Evolutionary conservation across 2,113 vertebrate species (phyloP).

Genomic region (Orycteropus afer): DNA sequence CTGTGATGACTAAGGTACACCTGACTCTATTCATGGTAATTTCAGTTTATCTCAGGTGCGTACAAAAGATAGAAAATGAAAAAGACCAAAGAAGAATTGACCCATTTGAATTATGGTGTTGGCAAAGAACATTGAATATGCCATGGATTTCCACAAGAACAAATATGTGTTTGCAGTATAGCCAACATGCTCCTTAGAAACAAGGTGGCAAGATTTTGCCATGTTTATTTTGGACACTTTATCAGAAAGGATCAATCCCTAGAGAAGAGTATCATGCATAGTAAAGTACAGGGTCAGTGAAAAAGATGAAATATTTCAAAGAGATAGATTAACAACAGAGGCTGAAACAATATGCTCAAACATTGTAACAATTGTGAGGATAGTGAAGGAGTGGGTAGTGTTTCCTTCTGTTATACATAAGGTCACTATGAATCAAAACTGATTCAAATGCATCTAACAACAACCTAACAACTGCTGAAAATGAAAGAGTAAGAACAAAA

Average conservation of each 20-base stretch:
- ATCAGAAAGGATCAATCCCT: background rate
- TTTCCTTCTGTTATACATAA: background rate
- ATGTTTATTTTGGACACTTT: background rate
- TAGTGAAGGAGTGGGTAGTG: background rate
- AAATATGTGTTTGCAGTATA: background rate
- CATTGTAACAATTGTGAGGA: background rate
- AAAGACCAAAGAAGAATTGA: background rate
- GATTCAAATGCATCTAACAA: background rate
- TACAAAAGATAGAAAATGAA: too few relatives aligned
- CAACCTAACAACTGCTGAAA: background rate
- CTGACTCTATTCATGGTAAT: too few relatives aligned
- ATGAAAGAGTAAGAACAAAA: background rate
- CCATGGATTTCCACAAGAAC: background rate
- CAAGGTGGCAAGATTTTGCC: background rate
- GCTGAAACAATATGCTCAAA: background rate
- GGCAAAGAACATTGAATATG: background rate
- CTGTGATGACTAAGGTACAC: too few relatives aligned
- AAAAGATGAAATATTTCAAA: background rate
- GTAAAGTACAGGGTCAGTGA: background rate
- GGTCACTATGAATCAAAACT: background rate
- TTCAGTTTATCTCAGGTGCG: too few relatives aligned
- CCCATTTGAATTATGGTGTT: background rate
- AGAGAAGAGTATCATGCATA: background rate
- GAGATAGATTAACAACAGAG: background rate
- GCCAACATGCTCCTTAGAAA: background rate